Conservation (phyloP, 2,113 vertebrate species). For the Ptychochromis oligacanthus region DNA sequence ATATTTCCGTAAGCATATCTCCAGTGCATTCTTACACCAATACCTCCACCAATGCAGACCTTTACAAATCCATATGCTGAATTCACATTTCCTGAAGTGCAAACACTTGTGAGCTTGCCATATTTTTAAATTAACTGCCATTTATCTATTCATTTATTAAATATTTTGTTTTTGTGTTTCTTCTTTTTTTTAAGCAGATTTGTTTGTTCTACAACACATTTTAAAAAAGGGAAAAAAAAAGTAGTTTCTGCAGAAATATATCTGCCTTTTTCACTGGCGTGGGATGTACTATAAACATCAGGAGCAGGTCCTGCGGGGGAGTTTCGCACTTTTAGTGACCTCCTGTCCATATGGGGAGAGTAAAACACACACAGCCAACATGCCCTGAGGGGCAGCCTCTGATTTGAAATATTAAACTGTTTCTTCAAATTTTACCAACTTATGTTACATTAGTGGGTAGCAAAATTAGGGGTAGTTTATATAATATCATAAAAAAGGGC, state of each 20-base stretch:
- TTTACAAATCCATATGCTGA: neutral
- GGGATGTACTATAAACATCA: conserved; percentile 24
- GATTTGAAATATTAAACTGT: neutral
- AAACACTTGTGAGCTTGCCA: neutral
- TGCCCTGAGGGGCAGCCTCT: neutral
- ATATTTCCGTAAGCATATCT: neutral
- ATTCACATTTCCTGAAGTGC: neutral
- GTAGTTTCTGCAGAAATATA: conserved; percentile 24
- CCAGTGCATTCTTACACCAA: neutral
- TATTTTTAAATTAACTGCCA: neutral
- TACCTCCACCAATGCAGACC: neutral
- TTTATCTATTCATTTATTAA: too few species aligned
- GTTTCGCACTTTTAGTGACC: conserved; percentile 22
- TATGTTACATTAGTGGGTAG: neutral
- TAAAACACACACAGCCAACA: conserved; percentile 8
- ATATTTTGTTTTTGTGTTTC: neutral
- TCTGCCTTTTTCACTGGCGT: conserved; percentile 34
- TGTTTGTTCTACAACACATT: conserved; percentile 3
- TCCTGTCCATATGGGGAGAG: conserved; percentile 15
- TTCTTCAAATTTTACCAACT: neutral
- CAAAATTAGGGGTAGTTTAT: neutral
- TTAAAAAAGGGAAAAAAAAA: conserved; percentile 27
- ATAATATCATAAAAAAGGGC: neutral
- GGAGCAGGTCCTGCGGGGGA: conserved; percentile 17
- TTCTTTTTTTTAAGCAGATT: conserved; percentile 7